Percentiles rank a stretch among this genome's conserved stretches.
Evolutionary conservation across 2,113 vertebrate genomes (phyloP).

Genomic region (Triplophysa tibetana): DNA sequence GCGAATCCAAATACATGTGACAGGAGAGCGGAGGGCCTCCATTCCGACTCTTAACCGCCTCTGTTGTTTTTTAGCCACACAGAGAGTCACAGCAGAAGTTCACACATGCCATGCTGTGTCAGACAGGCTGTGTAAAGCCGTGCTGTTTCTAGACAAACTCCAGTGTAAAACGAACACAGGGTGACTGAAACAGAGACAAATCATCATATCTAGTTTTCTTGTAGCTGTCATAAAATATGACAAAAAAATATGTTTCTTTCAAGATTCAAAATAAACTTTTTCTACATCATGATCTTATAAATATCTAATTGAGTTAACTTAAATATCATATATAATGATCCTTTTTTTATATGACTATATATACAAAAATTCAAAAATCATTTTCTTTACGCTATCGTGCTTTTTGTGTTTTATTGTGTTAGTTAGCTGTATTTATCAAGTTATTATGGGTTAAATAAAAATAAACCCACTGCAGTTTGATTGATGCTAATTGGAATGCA

Average conservation of each 20-base stretch:
- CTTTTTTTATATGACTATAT: too few relatives aligned
- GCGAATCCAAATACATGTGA: conserved; percentile 45
- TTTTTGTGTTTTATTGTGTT: too few relatives aligned
- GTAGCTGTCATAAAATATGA: neutral
- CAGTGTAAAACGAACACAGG: conserved; percentile 25
- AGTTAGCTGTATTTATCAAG: too few relatives aligned
- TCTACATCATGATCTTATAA: too few relatives aligned
- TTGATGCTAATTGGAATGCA: too few relatives aligned
- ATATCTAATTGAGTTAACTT: too few relatives aligned
- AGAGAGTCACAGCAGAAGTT: conserved; percentile 42
- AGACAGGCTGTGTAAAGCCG: conserved; percentile 18
- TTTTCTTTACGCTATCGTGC: too few relatives aligned
- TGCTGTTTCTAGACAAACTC: conserved; percentile 46
- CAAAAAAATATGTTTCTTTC: conserved; percentile 19
- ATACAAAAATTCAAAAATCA: too few relatives aligned
- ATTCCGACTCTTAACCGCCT: conserved; percentile 26
- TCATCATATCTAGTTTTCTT: conserved; percentile 10
- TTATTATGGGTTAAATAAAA: too few relatives aligned
- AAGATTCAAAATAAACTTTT: neutral
- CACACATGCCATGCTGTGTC: conserved; percentile 48
- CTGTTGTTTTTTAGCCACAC: conserved; percentile 36
- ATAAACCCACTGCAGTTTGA: too few relatives aligned
- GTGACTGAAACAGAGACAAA: conserved; percentile 18
- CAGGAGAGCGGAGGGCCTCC: conserved; percentile 41
- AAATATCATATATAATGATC: too few relatives aligned